A percentile compares a stretch with the other conserved stretches of the same genome.
These are phyloP conservation scores for Allobates femoralis DNA, from an alignment of 2,797 vertebrate species.

Conservation along the genomic window DNA sequence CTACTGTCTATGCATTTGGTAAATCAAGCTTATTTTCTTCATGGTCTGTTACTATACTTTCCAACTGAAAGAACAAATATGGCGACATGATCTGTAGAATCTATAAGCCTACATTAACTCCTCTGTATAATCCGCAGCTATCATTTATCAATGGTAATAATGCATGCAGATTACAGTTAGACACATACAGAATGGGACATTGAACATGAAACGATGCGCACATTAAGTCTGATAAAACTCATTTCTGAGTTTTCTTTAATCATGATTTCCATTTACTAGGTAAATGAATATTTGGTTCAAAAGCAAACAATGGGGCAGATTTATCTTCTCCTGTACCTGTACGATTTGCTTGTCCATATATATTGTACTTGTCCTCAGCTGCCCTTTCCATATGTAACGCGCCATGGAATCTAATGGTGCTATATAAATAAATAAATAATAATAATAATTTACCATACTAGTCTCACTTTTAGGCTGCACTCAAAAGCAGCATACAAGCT, in stretches of 20 bases:
- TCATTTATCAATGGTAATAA: conserved; percentile 57
- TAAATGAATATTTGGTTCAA: not conserved
- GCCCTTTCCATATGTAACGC: too few relatives aligned
- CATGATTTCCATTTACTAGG: not conserved
- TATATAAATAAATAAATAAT: too few relatives aligned
- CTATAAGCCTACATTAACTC: conserved; percentile 37
- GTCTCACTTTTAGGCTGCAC: too few relatives aligned
- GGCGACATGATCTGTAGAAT: conserved; percentile 26
- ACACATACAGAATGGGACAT: conserved; percentile 49
- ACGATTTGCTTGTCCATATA: too few relatives aligned
- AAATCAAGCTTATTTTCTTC: conserved; percentile 7
- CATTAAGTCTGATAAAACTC: conserved; percentile 36
- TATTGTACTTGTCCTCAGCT: too few relatives aligned
- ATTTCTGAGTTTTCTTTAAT: conserved; percentile 38
- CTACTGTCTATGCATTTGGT: not conserved
- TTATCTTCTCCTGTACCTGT: too few relatives aligned
- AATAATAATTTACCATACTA: too few relatives aligned
- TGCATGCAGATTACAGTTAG: conserved; percentile 42
- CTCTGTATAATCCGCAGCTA: not conserved
- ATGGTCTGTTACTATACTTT: conserved; percentile 6
- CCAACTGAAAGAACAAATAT: conserved; percentile 21
- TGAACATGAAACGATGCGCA: conserved; percentile 38
- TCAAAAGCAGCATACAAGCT: too few relatives aligned
- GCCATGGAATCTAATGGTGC: too few relatives aligned
- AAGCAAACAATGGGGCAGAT: not conserved